Evolutionary conservation across 2,888 invertebrate species (phyloP), one percentile per base, ranked within the genome.

Genomic region (Zygothrica quintamaculata): DNA sequence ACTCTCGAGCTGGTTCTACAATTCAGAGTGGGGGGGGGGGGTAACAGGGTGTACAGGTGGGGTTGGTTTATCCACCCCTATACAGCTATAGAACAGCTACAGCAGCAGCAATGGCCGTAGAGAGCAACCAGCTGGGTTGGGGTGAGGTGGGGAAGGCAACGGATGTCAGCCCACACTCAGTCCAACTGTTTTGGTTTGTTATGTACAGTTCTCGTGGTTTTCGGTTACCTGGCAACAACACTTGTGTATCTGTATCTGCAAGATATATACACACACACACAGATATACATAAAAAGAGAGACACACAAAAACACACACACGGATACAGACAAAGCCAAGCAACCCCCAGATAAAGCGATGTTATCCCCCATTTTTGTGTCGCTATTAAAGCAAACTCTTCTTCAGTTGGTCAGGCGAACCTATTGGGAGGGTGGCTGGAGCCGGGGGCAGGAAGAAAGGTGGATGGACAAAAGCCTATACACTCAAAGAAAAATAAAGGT

Each of bases 191-290:
- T 81, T 77, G 87, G 85, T 88, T 88, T 87, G 88, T 88, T 88
- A 86, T 88, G 87, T 86, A 88, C 88, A 86, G 82, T 67, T 74
- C 70, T 67, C 53, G 55, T 59, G 60, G 62, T 62, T 82, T 69
- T 67, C 55, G 65, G 88, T 87, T 74, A 69, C 87, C 76, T 64
- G 77, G 87, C 88, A 87, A 87, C 87, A 65, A 87, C 87, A 65
- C 52, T 78, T 76, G 71, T 79, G 51, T 75, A 59, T 68, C 71
- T 69, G 72, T 84, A 73, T 84, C 70, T 60, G 62, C 66, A 66
- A 69, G 69, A 73, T 69, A 79, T 57, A 74, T 48, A 56, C 61
- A 59, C 46, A 59, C 61, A 53, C 58, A 43, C 51, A 60, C 22
- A 44, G 46, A 47, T 40, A 43, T 46, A 36, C 46, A 29, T 13